phyloP scores from a whole-genome alignment of 2,888 invertebrate genomes.

The Stratiomys singularior region DNA sequence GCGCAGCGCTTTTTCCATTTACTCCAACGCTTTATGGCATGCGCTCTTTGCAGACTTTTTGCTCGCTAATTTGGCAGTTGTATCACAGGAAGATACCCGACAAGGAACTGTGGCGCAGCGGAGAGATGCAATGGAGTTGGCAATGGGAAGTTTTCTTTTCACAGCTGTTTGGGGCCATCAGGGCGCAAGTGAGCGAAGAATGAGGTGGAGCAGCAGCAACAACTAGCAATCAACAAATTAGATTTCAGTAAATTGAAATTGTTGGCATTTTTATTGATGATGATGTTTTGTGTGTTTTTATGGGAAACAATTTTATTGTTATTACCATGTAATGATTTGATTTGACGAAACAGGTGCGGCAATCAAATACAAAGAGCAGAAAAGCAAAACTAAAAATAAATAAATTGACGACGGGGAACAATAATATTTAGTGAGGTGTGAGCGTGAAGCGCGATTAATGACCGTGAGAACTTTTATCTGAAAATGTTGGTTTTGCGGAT shows the following conservation, averaged over 20 bases:
- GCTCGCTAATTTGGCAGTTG: neutral
- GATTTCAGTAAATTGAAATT: constrained; percentile 23
- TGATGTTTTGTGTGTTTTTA: neutral
- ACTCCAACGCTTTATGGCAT: neutral
- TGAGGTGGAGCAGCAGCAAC: neutral
- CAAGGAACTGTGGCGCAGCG: too few species aligned
- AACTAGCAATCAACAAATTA: constrained; percentile 30
- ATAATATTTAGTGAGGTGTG: neutral
- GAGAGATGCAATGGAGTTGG: too few species aligned
- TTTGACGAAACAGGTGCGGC: constrained; percentile 4
- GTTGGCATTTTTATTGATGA: constrained; percentile 15
- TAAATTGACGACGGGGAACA: too few species aligned
- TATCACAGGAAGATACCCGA: too few species aligned
- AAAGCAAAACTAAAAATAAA: neutral
- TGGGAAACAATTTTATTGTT: constrained; percentile 11
- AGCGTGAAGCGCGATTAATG: neutral
- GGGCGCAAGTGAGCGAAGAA: neutral
- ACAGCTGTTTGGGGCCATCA: neutral
- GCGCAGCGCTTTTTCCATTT: neutral
- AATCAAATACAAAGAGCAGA: neutral
- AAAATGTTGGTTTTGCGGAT: neutral
- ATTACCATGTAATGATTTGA: constrained; percentile 11
- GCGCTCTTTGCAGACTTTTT: neutral
- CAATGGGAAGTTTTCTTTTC: neutral
- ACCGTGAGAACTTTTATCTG: neutral